These are phyloP conservation scores for Blastobasis adustella DNA, from an alignment of 2,888 invertebrate genomes.

Conservation along the genomic window DNA sequence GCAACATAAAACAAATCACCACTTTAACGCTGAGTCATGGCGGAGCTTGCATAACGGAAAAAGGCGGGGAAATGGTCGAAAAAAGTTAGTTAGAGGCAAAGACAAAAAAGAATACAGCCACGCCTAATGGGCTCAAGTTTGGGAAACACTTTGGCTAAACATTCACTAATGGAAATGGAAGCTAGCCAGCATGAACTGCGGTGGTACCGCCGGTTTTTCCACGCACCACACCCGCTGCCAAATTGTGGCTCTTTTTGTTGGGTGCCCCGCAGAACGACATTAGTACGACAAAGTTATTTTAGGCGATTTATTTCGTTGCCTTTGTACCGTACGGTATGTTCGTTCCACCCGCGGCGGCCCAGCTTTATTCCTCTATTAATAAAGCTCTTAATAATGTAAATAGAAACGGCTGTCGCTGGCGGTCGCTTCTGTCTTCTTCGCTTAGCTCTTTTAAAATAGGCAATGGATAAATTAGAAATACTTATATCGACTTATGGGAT, in stretches of 20 bases:
- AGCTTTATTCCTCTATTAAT: too few species aligned
- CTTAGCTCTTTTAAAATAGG: too few species aligned
- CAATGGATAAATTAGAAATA: too few species aligned
- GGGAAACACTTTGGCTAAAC: slow-evolving; percentile 72
- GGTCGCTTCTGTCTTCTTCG: too few species aligned
- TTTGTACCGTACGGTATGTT: too few species aligned
- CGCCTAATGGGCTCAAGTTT: slow-evolving; percentile 65
- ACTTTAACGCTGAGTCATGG: neutral
- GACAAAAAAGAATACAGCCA: slow-evolving; percentile 58
- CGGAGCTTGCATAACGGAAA: slow-evolving; percentile 34
- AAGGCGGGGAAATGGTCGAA: slow-evolving; percentile 42
- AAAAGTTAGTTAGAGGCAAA: slow-evolving; percentile 53
- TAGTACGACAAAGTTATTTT: slow-evolving; percentile 14
- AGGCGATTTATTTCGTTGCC: neutral
- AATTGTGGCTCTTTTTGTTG: slow-evolving; percentile 35
- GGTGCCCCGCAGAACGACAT: slow-evolving; percentile 12
- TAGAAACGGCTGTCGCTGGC: too few species aligned
- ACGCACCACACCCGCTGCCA: slow-evolving; percentile 51
- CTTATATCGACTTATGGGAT: too few species aligned
- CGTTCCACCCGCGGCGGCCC: too few species aligned
- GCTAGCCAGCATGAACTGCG: slow-evolving; percentile 46
- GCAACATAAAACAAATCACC: too few species aligned
- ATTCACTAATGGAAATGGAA: slow-evolving; percentile 73
- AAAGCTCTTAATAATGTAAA: too few species aligned
- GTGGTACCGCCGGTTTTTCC: slow-evolving; percentile 50